Evolutionary conservation across 2,113 vertebrate genomes (phyloP).

Genomic region (Sorex araneus): DNA sequence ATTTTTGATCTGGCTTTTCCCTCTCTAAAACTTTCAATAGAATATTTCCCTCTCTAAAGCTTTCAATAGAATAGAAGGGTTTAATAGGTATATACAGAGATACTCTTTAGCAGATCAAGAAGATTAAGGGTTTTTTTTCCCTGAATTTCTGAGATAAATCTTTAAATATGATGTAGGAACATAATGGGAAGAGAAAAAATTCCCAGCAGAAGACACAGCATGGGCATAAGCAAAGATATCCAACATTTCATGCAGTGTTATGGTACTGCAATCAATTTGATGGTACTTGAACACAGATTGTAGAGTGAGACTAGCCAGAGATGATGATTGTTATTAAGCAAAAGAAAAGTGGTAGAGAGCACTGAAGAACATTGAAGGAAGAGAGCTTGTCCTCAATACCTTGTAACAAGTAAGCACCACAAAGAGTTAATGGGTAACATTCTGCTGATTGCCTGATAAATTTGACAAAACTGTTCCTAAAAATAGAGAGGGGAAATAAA

Average conservation of each 20-base stretch:
- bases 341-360: background rate
- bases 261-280: background rate
- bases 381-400: background rate
- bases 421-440: background rate
- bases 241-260: background rate
- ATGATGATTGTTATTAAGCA: background rate
- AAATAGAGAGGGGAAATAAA: background rate
- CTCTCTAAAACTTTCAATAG: background rate
- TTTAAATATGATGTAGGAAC: background rate
- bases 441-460: background rate
- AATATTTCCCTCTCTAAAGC: background rate
- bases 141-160: constrained; percentile 26
- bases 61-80: background rate
- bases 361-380: background rate
- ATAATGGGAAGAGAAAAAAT: background rate
- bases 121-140: background rate
- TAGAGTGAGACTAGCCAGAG: background rate
- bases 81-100: background rate
- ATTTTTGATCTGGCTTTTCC: no score
- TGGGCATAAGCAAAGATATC: background rate
- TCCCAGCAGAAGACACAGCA: background rate
- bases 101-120: background rate
- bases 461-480: background rate
- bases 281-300: background rate
- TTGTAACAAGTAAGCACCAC: background rate